Evolutionary conservation across 2,113 vertebrate species (phyloP).

Genomic region (Protomyctophum bolini): DNA sequence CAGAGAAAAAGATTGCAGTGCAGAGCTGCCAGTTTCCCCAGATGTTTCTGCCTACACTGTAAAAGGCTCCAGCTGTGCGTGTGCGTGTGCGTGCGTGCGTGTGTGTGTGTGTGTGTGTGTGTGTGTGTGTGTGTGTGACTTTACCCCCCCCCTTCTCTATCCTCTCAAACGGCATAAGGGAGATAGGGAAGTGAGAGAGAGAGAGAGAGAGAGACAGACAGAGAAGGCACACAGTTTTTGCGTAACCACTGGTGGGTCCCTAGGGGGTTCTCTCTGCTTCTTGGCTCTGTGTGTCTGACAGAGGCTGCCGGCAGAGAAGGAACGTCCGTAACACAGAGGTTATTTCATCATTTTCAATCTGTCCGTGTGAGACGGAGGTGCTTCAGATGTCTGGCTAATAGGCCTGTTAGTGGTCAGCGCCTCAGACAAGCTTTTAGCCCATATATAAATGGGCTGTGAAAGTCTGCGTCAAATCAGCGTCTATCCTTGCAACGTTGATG

Average conservation of each 20-base stretch:
- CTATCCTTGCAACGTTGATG: constrained; percentile 28
- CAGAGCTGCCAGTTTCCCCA: constrained; percentile 22
- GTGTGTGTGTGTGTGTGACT: background rate
- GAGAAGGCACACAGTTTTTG: constrained; percentile 38
- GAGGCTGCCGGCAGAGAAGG: constrained; percentile 44
- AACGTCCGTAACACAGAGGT: constrained; percentile 54
- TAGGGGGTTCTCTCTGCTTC: constrained; percentile 51
- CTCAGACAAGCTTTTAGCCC: constrained; percentile 41
- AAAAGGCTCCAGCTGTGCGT: constrained; percentile 58
- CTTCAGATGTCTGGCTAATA: constrained; percentile 59
- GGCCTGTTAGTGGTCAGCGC: constrained; percentile 41
- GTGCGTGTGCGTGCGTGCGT: constrained; percentile 28
- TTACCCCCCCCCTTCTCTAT: constrained; percentile 23
- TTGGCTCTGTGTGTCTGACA: constrained; percentile 62
- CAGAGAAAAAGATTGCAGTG: constrained; percentile 26
- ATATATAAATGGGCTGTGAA: constrained; percentile 47
- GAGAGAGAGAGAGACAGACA: background rate
- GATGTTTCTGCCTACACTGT: constrained; percentile 54
- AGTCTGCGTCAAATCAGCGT: constrained; percentile 54
- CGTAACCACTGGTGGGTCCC: constrained; percentile 47
- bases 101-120: too few species aligned
- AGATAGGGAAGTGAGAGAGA: constrained; percentile 48
- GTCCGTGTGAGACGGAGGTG: constrained; percentile 56
- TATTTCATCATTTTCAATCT: constrained; percentile 65
- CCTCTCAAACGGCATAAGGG: constrained; percentile 40